Conservation (phyloP, 2,888 invertebrate species). For the Platerodrilus igneus region DNA sequence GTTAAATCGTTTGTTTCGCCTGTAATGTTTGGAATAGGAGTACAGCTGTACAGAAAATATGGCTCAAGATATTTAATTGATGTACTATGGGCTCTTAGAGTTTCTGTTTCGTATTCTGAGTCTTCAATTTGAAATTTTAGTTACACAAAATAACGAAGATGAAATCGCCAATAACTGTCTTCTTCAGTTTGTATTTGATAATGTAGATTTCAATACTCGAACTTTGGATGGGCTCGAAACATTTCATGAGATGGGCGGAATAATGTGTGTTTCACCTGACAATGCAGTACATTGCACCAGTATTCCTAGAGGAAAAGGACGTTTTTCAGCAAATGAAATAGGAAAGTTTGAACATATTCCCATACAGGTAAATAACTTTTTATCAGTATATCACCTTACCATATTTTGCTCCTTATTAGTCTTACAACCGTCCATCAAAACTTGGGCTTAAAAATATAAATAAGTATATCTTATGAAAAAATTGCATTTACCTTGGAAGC, state of each 20-base stretch:
- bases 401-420: conserved; percentile 1
- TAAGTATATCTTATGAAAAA: conserved; percentile 2
- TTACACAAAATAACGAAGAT: conserved; percentile 4
- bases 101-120: conserved; percentile 3
- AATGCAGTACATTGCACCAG: not conserved
- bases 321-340: no score
- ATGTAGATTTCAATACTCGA: conserved; percentile 4
- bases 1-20: no score
- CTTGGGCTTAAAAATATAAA: conserved; percentile 6
- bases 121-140: conserved; percentile 3
- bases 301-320: conserved; percentile 5
- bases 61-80: no score
- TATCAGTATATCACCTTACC: not conserved
- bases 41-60: no score
- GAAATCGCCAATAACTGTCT: not conserved
- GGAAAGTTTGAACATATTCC: conserved; percentile 1
- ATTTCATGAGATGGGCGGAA: conserved; percentile 6
- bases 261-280: conserved; percentile 8
- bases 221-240: conserved; percentile 6
- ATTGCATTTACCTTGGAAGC: not conserved
- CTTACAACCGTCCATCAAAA: conserved; percentile 8
- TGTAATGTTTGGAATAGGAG: no score
- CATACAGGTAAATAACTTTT: conserved; percentile 4
- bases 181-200: no score
- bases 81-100: no score